Evolutionary conservation across 2,797 vertebrate genomes (phyloP), one percentile per base, ranked within the genome.

Genomic region (Neopelma chrysocephalum): DNA sequence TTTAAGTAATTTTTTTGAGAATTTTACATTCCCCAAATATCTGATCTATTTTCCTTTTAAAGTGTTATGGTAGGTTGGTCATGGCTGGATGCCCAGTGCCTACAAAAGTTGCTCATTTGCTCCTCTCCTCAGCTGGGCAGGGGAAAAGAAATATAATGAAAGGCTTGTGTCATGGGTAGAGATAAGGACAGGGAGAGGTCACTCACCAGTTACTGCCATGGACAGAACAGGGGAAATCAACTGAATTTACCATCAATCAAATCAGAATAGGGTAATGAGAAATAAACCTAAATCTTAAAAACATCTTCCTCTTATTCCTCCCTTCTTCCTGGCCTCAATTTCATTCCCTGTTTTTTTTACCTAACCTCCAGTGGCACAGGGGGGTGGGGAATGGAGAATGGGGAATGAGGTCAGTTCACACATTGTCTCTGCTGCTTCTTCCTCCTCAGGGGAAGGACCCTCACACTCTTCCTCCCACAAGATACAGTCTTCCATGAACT

Each of bases 261-360:
- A 56, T 56, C 8, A 73, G 18, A n/a, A 2, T 12, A 60, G 3
- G 5, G 1, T 18, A 66, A 65, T 36, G 5, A 48, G 32, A 76
- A 79, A 60, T 19, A 56, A 86, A 68, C 14, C 3, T 7, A 82
- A 68, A 40, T 12, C 27, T 75, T 34, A 43, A 40, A 75, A 53
- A 27, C 0, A 4, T 3, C 3, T 42, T 61, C 2, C 2, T 2
- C 15, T 2, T 14, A 36, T 1, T 4, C 3, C 2, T 53, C 13
- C 4, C 2, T 9, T 45, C 29, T 50, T 58, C 11, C 7, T 2
- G 1, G 17, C 14, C 23, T 66, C 15, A 68, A 6, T 3, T 54
- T 87, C 21, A 10, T 6, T 36, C 7, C 4, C 8, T 2, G 9
- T 12, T 88, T 73, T 71, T 42, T 29, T 8, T 75, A 15, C 3